Evolutionary conservation across 2,113 vertebrate species (phyloP).

Genomic region (Thoracochromis brauschi): DNA sequence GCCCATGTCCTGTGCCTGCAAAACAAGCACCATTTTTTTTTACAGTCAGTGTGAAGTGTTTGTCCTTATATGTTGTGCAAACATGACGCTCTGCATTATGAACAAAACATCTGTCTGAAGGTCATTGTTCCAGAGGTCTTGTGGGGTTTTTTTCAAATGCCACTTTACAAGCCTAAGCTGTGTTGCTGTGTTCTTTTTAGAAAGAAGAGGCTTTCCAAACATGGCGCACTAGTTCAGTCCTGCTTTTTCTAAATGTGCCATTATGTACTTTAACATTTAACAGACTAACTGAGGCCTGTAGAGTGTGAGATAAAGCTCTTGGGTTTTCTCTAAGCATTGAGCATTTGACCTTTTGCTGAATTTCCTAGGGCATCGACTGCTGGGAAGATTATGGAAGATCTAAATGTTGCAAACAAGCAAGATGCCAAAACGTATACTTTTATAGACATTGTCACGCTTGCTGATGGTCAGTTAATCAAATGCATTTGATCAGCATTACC

Average conservation of each 20-base stretch:
- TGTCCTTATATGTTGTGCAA: background rate
- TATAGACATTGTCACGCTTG: background rate
- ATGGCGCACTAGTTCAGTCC: background rate
- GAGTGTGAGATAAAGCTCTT: background rate
- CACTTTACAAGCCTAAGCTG: background rate
- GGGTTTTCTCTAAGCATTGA: background rate
- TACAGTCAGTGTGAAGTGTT: background rate
- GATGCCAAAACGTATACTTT: background rate
- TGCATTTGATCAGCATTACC: background rate
- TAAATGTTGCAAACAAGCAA: background rate
- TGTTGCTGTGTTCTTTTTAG: background rate
- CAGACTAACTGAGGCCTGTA: background rate
- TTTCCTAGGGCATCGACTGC: background rate
- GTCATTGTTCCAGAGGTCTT: background rate
- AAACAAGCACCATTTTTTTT: background rate
- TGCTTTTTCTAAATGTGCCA: background rate
- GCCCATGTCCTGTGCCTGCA: background rate
- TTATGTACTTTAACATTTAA: background rate
- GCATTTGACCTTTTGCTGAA: background rate
- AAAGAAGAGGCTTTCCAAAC: background rate
- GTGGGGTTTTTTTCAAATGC: fast-evolving
- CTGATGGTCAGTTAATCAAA: background rate
- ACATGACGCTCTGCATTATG: background rate
- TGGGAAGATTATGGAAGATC: background rate
- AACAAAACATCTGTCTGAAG: background rate